phyloP scores from a whole-genome alignment of 2,113 vertebrate genomes.

The Melanostigma gelatinosum region DNA sequence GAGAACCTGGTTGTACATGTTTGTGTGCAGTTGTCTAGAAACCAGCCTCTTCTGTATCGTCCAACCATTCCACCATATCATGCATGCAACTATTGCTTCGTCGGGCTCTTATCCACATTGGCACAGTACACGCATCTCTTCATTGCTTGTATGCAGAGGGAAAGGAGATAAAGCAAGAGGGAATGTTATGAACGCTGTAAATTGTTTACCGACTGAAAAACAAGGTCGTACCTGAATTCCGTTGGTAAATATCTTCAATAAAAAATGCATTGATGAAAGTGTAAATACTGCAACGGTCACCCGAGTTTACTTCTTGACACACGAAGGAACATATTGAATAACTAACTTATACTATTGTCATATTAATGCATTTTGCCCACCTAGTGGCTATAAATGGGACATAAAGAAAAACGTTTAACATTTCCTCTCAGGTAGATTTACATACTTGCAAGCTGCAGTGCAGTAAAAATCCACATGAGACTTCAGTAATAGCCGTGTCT shows the following conservation, averaged over 20 bases:
- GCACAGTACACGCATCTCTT: neutral
- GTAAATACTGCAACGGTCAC: neutral
- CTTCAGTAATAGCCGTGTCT: neutral
- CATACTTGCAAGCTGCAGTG: neutral
- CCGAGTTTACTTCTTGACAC: neutral
- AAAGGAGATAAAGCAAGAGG: neutral
- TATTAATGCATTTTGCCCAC: neutral
- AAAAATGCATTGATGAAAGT: neutral
- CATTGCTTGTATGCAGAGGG: neutral
- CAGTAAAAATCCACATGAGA: neutral
- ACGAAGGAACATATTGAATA: neutral
- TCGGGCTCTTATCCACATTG: neutral
- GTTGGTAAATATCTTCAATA: neutral
- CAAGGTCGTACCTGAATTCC: neutral
- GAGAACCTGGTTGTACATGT: neutral
- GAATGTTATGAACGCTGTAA: neutral
- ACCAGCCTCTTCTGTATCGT: neutral
- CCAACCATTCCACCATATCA: neutral
- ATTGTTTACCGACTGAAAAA: neutral
- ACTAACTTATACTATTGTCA: neutral
- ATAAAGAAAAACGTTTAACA: neutral
- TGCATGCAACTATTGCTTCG: neutral
- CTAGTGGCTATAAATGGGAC: conserved; percentile 8
- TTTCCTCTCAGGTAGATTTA: neutral
- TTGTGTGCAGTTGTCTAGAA: neutral